Conservation (phyloP, 2,888 invertebrate species). For the Lampropteryx suffumata region DNA sequence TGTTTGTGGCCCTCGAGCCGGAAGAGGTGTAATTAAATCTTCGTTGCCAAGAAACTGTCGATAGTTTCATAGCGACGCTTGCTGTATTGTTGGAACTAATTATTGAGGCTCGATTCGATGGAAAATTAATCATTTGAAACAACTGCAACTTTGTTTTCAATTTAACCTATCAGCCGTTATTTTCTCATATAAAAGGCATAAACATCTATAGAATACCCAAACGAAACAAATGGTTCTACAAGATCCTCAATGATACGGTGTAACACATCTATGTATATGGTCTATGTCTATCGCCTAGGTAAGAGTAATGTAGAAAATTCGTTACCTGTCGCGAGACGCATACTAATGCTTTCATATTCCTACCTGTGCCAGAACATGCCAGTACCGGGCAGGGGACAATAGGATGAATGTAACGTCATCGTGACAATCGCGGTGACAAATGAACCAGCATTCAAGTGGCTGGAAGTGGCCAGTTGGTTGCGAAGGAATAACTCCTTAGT, state of each 20-base stretch:
- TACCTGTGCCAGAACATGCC: slow-evolving; percentile 23
- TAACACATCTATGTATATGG: slow-evolving; percentile 1
- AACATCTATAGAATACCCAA: too few species aligned
- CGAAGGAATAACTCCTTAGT: slow-evolving; percentile 6
- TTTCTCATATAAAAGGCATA: too few species aligned
- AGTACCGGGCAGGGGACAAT: slow-evolving; percentile 43
- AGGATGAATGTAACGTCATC: slow-evolving; percentile 54
- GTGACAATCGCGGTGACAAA: slow-evolving; percentile 49
- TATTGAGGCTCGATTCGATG: background rate
- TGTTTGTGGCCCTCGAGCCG: slow-evolving; percentile 19
- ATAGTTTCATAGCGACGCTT: slow-evolving; percentile 15
- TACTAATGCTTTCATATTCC: slow-evolving; percentile 9
- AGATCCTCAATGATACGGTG: background rate
- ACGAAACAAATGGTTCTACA: background rate
- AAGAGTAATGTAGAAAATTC: slow-evolving; percentile 4
- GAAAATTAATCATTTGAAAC: too few species aligned
- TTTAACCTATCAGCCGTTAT: too few species aligned
- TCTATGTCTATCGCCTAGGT: background rate
- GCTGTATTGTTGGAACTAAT: slow-evolving; percentile 6
- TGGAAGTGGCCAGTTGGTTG: slow-evolving; percentile 11
- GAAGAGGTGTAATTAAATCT: slow-evolving; percentile 25
- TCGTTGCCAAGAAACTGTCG: slow-evolving; percentile 24
- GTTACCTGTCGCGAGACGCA: slow-evolving; percentile 11
- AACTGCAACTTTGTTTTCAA: background rate
- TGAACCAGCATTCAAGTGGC: slow-evolving; percentile 34